Evolutionary conservation across 2,797 vertebrate genomes (phyloP).

Genomic region (Salarias fasciatus): DNA sequence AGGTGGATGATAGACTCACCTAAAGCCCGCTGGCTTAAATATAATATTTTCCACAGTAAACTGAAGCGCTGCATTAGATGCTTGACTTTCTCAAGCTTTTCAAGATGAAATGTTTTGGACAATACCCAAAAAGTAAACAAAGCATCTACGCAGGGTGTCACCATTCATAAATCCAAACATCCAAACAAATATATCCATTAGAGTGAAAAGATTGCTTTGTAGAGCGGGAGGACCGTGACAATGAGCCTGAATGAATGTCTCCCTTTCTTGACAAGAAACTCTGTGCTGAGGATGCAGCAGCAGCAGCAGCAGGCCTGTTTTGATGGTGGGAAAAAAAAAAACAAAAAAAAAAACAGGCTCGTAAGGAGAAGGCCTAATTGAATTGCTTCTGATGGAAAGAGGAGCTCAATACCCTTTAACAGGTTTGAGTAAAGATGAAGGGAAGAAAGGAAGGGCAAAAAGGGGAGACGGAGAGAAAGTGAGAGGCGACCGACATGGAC

Average conservation of each 20-base stretch:
- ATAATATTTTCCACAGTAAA: slow-evolving; percentile 18
- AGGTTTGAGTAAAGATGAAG: slow-evolving; percentile 68
- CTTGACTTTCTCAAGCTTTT: no score
- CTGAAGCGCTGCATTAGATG: slow-evolving; percentile 5
- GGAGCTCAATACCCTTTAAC: slow-evolving; percentile 68
- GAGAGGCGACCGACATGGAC: slow-evolving; percentile 28
- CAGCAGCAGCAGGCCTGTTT: slow-evolving; percentile 54
- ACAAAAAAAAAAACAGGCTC: slow-evolving; percentile 38
- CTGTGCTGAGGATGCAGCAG: slow-evolving; percentile 22
- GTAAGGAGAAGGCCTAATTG: slow-evolving; percentile 70
- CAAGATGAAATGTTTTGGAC: background rate
- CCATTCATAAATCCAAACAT: slow-evolving; percentile 40
- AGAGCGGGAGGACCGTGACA: slow-evolving; percentile 60
- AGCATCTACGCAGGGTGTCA: slow-evolving; percentile 46
- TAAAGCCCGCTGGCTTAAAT: slow-evolving; percentile 23
- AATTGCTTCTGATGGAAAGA: slow-evolving; percentile 74
- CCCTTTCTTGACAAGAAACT: slow-evolving; percentile 50
- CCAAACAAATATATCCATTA: slow-evolving; percentile 63
- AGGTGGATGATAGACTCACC: slow-evolving; percentile 12
- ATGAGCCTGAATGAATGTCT: slow-evolving; percentile 48
- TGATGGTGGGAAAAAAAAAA: slow-evolving; percentile 42
- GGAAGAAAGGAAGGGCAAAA: slow-evolving; percentile 57
- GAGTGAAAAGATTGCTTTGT: slow-evolving; percentile 61
- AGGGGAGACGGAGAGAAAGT: slow-evolving; percentile 42
- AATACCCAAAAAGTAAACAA: slow-evolving; percentile 30